A percentile compares a stretch with the other conserved stretches of the same genome.
Conservation (phyloP, 2,797 vertebrate genomes). For the Halcyon chelicuti region DNA sequence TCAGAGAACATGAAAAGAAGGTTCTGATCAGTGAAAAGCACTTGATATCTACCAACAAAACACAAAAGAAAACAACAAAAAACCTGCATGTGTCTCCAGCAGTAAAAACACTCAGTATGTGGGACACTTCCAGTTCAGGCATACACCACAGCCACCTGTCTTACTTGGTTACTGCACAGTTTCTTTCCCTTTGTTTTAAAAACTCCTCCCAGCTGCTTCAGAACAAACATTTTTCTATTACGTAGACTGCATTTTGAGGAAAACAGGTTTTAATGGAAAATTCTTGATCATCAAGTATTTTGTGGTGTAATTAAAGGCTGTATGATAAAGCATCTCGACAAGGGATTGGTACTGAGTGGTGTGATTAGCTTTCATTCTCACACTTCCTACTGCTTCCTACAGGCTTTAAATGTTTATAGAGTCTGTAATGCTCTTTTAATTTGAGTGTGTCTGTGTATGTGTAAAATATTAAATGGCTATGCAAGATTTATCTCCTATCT, state of each 20-base stretch:
- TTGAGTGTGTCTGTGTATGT: not conserved
- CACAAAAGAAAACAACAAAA: too few relatives aligned
- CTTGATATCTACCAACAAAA: too few relatives aligned
- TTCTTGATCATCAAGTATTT: accelerated
- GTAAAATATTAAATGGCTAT: not conserved
- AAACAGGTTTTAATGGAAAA: not conserved
- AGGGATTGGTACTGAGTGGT: not conserved
- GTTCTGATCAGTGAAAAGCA: not conserved
- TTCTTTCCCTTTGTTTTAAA: not conserved
- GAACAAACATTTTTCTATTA: not conserved
- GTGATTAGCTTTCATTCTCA: not conserved
- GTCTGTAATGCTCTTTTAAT: not conserved
- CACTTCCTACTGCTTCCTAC: not conserved
- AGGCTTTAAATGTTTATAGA: not conserved
- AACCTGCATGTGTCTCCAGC: too few relatives aligned
- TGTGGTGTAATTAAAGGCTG: not conserved
- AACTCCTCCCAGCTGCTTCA: not conserved
- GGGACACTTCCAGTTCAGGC: not conserved
- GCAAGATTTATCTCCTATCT: not conserved
- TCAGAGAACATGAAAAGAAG: not conserved
- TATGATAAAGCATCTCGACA: not conserved
- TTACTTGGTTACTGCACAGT: not conserved
- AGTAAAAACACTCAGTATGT: not conserved
- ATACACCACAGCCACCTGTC: not conserved
- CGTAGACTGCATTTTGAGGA: not conserved